Evolutionary conservation across 2,888 invertebrate genomes (phyloP), one percentile per base, ranked within the genome.

Genomic region (Pachycephus smyrnensis): DNA sequence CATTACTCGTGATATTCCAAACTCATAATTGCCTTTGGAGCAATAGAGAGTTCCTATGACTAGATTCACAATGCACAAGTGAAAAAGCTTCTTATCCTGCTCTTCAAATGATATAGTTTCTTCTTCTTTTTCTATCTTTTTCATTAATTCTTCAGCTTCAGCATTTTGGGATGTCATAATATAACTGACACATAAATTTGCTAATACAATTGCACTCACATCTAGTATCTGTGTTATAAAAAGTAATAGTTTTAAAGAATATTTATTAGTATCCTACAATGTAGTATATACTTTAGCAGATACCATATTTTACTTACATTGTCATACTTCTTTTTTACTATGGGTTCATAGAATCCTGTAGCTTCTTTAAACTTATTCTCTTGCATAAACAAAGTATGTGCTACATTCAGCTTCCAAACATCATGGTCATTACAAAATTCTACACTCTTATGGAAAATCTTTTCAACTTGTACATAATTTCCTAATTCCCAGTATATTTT

Each of bases 101-200:
- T 98, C 97, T 89, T 98, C 97, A 88, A 97, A 97, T 80, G 97
- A 96, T 86, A 98, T 94, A 82, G 96, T 95, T 89, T 99, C 99
- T 90, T 99, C 99, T 89, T 99, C 99, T 86, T 98, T 97, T 91
- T 99, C 99, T 84, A 99, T 98, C 93, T 98, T 98, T 76, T 98
- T 94, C 98, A 99, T 99, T 77, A 99, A 93, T 88, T 98, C 98
- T 92, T 99, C 99, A 15, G 99, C 99, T 93, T 99, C 99, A 91
- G 98, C 98, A 91, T 99, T 99, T 92, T 98, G 98, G 76, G 98
- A 97, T 2, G 98, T 99, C 99, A 99, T 99, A 86, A 99, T 99
- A 90, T 99, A 99, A 31, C 99, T 98, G 1, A 99, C 99, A 91
- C 99, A 99, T 55, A 99, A 93, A 92, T 99, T 99, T 33, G 99